Conservation (phyloP, 2,113 vertebrate genomes). For the Pycnonotus jocosus region DNA sequence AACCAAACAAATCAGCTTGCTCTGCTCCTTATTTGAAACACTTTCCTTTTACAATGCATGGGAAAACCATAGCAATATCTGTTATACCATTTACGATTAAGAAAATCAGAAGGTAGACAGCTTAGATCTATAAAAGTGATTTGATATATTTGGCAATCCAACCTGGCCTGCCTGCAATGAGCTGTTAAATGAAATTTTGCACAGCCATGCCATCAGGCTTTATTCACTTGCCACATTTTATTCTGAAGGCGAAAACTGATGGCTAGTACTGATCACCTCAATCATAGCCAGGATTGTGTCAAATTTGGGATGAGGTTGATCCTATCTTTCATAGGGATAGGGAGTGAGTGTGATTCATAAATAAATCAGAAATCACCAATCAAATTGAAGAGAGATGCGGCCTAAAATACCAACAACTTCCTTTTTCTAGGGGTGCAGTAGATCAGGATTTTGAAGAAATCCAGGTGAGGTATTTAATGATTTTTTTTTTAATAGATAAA, state of each 20-base stretch:
- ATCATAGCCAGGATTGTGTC: not conserved
- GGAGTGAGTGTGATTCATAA: not conserved
- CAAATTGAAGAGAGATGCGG: not conserved
- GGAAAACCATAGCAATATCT: conserved; percentile 54
- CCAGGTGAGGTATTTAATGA: not conserved
- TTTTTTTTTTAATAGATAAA: not conserved
- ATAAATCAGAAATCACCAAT: not conserved
- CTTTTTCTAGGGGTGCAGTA: not conserved
- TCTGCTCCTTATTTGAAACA: conserved; percentile 71
- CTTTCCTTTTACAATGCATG: conserved; percentile 68
- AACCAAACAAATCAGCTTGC: conserved; percentile 66
- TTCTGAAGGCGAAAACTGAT: conserved; percentile 36
- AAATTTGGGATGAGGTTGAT: not conserved
- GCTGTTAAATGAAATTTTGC: conserved; percentile 66
- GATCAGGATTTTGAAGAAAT: not conserved
- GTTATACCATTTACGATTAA: conserved; percentile 64
- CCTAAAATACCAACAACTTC: not conserved
- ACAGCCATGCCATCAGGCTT: conserved; percentile 46
- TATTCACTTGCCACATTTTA: conserved; percentile 50
- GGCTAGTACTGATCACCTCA: not conserved
- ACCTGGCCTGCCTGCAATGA: conserved; percentile 53
- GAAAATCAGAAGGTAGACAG: conserved; percentile 70
- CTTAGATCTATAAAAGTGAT: conserved; percentile 68
- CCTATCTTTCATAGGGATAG: not conserved
- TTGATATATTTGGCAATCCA: conserved; percentile 57